Evolutionary conservation across 2,113 vertebrate genomes (phyloP), one percentile per base, ranked within the genome.

Genomic region (Suricata suricatta): DNA sequence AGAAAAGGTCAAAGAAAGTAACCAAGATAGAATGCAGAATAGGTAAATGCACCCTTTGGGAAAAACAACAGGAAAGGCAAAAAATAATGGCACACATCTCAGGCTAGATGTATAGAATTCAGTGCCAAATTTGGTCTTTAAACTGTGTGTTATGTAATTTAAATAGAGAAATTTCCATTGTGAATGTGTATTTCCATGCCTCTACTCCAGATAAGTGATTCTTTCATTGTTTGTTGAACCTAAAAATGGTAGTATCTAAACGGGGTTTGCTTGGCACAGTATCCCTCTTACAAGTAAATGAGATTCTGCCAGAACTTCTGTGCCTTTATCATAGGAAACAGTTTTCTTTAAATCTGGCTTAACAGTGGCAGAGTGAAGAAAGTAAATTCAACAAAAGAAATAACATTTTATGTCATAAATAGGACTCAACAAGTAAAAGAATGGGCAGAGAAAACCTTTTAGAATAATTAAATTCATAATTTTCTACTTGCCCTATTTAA

Each of bases 1-100:
- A 92, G 95, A 90, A 97, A 98, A 98, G 95, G 96, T 98, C 96
- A 98, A 96, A 95, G 71, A 96, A 96, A 96, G 90, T 96, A 93
- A 96, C 96, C 47, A 85, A 85, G 76, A 90, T n/a, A 85, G 90
- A 97, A 97, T 96, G 92, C 83, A 97, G 44, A 98, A 88, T 85
- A 96, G 68, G 92, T 88, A 97, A 97, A 90, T 35, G 52, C 11
- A 4, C 72, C 79, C 64, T 71, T 68, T 3, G 74, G 92, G 95
- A 72, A 92, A 93, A 92, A 72, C 76, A 87, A 82, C 80, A 69
- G 89, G 84, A 95, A 97, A 85, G 25, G 64, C 17, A 50, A 82
- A 93, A 85, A 94, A 94, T 92, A 72, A 95, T 85, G 44, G 47
- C 87, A 80, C 7, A 86, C 3, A 52, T 69, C 25, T 95, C 6